Evolutionary conservation across 2,888 invertebrate species (phyloP).

Genomic region (Yponomeuta plumbellus): DNA sequence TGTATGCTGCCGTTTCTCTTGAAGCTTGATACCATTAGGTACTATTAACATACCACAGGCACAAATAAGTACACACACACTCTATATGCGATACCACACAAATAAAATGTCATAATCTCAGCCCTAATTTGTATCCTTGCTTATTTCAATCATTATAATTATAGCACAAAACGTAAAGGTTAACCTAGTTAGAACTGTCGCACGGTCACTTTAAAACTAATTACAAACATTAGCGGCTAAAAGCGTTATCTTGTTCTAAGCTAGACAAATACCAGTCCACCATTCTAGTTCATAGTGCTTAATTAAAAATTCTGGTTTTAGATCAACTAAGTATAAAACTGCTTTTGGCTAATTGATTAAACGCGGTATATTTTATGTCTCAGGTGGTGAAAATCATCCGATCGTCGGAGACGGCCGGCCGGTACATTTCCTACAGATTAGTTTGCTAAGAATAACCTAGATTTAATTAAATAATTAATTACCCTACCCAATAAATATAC

Average conservation of each 20-base stretch:
- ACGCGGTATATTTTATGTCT: constrained; percentile 35
- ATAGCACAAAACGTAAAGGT: neutral
- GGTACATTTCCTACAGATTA: constrained; percentile 98
- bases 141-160: neutral
- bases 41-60: too few species aligned
- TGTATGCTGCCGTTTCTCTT: too few species aligned
- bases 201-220: neutral
- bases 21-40: too few species aligned
- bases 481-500: constrained; percentile 15
- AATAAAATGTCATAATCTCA: neutral
- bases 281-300: neutral
- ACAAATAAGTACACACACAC: too few species aligned
- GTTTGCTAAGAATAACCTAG: constrained; percentile 78
- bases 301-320: neutral
- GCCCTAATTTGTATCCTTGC: neutral
- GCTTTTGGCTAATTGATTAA: neutral
- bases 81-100: too few species aligned
- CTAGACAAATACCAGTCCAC: neutral
- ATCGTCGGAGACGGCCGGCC: constrained; percentile 97
- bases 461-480: neutral
- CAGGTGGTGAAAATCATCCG: constrained; percentile 98
- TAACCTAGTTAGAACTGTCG: neutral
- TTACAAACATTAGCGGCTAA: neutral
- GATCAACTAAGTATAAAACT: neutral
- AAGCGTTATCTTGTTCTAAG: neutral